Evolutionary conservation across 2,888 invertebrate genomes (phyloP), one percentile per base, ranked within the genome.

Genomic region (Eilema caniola): DNA sequence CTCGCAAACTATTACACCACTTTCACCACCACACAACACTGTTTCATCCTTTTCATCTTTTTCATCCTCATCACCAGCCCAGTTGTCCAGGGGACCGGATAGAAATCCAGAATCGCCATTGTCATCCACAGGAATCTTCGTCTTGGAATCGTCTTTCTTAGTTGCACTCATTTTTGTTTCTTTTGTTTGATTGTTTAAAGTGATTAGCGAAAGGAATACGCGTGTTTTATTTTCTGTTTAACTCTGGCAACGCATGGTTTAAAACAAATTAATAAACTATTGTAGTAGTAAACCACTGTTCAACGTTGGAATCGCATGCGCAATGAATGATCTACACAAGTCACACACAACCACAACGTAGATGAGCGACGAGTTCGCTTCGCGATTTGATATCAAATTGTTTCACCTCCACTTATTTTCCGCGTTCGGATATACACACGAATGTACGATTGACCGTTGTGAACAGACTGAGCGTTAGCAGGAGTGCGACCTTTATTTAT

Each of bases 91-190:
- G 73, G 80, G 81, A 73, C 79, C 84, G 47, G 95, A 94, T 59
- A 91, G 76, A 85, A 90, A 91, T 78, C 95, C 95, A 81, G 93
- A 93, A 84, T 95, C 95, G 71, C 85, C 76, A 77, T 86, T 88
- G 68, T 89, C 89, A 75, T 92, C 91, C 76, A 90, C 92, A 56
- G 78, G 78, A 75, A 92, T 76, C 86, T 93, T 93, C 47, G 91
- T 89, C 74, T 90, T 92, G 60, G 90, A 88, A 72, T 90, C 89
- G 79, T 84, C 88, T 76, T 79, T 89, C 80, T 91, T 93, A 80
- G 89, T 92, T 85, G 90, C 92, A 94, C 94, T 95, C 95, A 95
- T 95, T 88, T 77, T 88, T 82, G 72, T 67, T 75, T 62, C 59
- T 77, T 79, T 86, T 88, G 86, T 80, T 83, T 76, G 80, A 79